Conservation (phyloP, 2,113 vertebrate genomes). For the Rousettus leschenaultii region DNA sequence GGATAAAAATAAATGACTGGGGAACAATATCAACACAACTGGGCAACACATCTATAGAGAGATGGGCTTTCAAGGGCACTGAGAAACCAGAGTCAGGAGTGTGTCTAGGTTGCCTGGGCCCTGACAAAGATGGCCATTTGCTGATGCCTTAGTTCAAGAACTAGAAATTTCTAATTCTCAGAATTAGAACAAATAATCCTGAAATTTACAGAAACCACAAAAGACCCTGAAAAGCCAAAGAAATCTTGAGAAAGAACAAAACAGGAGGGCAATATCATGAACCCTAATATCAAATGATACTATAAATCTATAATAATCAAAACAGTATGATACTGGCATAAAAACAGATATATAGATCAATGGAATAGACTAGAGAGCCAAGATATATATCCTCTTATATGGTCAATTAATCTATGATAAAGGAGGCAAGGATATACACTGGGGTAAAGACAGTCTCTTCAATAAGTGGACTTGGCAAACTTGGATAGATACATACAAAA, state of each 20-base stretch:
- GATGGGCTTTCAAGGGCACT: background rate
- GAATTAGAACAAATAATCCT: background rate
- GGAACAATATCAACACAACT: background rate
- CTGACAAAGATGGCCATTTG: background rate
- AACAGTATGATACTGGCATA: background rate
- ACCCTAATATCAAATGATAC: background rate
- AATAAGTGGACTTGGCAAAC: too few species aligned
- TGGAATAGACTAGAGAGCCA: too few species aligned
- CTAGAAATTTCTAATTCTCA: background rate
- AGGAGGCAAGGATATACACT: background rate
- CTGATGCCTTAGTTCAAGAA: background rate
- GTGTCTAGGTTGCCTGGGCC: background rate
- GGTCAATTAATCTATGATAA: background rate
- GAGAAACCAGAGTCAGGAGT: background rate
- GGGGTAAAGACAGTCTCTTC: too few species aligned
- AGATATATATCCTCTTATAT: background rate
- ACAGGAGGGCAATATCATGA: background rate
- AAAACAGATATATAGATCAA: background rate
- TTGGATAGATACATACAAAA: background rate
- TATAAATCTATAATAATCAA: background rate
- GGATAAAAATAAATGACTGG: background rate
- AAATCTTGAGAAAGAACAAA: background rate
- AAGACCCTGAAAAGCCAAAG: background rate
- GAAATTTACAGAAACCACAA: background rate
- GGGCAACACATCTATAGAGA: background rate